Evolutionary conservation across 2,113 vertebrate species (phyloP).

Genomic region (Prolemur simus): DNA sequence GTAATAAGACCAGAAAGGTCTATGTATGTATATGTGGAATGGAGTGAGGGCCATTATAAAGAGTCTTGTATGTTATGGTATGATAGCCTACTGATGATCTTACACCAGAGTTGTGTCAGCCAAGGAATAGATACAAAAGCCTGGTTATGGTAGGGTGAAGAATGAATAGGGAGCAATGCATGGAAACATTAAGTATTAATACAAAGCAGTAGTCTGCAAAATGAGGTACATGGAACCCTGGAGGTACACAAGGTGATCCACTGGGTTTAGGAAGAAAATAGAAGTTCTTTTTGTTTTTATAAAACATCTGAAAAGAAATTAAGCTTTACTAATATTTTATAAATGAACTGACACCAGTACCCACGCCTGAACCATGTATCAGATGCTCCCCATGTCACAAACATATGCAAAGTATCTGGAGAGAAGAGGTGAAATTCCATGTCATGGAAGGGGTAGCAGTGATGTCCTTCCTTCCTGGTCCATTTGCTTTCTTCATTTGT

Average conservation of each 20-base stretch:
- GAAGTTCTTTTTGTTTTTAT: neutral
- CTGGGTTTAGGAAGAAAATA: neutral
- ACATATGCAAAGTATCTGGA: neutral
- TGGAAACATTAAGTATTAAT: neutral
- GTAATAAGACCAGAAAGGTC: neutral
- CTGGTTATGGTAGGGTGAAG: neutral
- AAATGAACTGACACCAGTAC: neutral
- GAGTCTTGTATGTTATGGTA: neutral
- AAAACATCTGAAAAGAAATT: neutral
- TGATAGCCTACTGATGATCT: neutral
- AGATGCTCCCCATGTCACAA: neutral
- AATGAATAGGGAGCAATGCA: neutral
- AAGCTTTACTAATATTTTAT: neutral
- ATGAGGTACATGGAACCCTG: neutral
- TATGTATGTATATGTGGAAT: neutral
- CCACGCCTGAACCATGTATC: neutral
- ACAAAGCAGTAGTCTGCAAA: neutral
- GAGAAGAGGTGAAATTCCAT: neutral
- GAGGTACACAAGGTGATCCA: neutral
- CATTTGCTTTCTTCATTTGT: neutral
- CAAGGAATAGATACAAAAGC: neutral
- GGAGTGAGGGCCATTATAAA: neutral
- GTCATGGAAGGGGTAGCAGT: neutral
- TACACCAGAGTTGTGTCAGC: neutral
- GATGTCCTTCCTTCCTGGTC: neutral